Base-by-base conservation (phyloP, 2,113 vertebrate species). In the Australoheros scitulus region DNA sequence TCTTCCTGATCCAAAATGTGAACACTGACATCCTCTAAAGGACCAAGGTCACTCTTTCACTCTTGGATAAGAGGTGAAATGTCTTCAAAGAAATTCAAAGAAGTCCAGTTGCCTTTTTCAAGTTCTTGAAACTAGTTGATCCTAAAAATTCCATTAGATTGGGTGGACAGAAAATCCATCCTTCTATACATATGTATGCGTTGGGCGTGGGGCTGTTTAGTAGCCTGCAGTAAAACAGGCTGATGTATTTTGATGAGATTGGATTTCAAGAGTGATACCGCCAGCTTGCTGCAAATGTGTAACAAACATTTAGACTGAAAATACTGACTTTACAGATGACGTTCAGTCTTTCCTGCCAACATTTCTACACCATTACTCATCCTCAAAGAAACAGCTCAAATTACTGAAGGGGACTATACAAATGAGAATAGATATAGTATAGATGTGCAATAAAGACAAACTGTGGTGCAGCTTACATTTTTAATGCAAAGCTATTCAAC, bases 281-380 rank as follows among this genome's bases (percentile, higher is more conserved):
- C 22, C 26, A 26, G 26, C 38, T 74, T 24, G 18, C 43, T 72
- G 26, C 56, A 80, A 60, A 72, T 20, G 79, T 65, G 52, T 81
- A 65, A 81, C 68, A 74, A 75, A 52, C 29, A 61, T 81, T 81
- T 55, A 61, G 59, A 34, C 1, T 56, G 59, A 82, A 41, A 80
- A 34, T 34, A n/a, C 47, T 24, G 57, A 60, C 56, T 72, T n/a
- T 55, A 29, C 7, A 26, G 58, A 61, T 11, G 1, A 8, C 52
- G 29, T 63, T 79, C 59, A 78, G 13, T 29, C 17, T 58, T 11
- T 75, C 29, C 14, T 74, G 29, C 57, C 56, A 60, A 8, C 20
- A 26, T 52, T 36, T 13, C 7, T n/a, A 60, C 1, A n/a, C 38
- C 43, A 72, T 72, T 55, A 32, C 47, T 52, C 6, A 17, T 29